Evolutionary conservation across 2,113 vertebrate species (phyloP).

Genomic region (Tachuris rubrigastra): DNA sequence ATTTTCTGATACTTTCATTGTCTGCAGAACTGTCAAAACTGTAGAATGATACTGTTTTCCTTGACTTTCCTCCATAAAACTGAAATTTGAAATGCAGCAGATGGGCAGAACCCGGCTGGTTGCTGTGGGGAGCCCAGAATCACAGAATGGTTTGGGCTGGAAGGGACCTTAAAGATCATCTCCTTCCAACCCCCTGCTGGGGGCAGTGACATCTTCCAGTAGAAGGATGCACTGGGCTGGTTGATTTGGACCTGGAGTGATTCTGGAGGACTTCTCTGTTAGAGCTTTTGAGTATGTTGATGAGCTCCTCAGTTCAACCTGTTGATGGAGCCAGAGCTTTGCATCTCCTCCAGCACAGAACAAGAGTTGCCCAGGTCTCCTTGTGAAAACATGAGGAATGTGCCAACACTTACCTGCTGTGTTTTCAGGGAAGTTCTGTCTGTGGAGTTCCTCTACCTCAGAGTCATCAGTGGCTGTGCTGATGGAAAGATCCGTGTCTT

Average conservation of each 20-base stretch:
- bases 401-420: not conserved
- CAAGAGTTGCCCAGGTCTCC: not conserved
- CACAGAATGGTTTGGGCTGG: not conserved
- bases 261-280: not conserved
- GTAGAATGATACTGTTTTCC: not conserved
- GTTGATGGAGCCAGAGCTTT: not conserved
- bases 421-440: slow-evolving; percentile 82
- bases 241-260: not conserved
- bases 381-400: accelerated
- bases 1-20: not conserved
- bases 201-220: not conserved
- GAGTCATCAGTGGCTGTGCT: slow-evolving; percentile 85
- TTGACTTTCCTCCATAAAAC: not conserved
- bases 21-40: not conserved
- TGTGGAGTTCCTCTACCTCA: slow-evolving; percentile 81
- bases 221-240: not conserved
- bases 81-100: not conserved
- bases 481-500: slow-evolving; percentile 90
- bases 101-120: not conserved
- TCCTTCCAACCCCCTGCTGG: not conserved
- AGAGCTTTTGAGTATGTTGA: not conserved
- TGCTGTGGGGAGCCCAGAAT: not conserved
- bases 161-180: not conserved
- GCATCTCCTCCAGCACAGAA: not conserved
- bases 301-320: not conserved